Percentiles rank a stretch among this genome's conserved stretches.
phyloP scores from a whole-genome alignment of 1,140 invertebrate genomes.

The Calycopis cecrops region DNA sequence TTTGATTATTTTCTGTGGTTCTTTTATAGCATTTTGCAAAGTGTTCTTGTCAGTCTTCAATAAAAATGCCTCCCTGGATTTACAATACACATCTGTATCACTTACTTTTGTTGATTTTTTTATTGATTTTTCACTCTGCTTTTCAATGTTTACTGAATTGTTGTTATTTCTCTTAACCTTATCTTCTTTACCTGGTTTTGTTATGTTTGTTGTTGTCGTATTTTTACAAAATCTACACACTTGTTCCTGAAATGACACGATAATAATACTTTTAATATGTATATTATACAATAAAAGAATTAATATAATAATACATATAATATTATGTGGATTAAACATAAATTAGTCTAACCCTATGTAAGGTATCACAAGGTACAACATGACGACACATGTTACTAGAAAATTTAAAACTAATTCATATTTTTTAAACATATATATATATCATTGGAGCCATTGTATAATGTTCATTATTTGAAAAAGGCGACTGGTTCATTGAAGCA shows the following conservation, averaged over 20 bases:
- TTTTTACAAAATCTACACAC: constrained; percentile 53
- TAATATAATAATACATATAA: too few relatives aligned
- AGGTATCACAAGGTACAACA: too few relatives aligned
- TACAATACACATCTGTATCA: constrained; percentile 45
- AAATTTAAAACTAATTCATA: too few relatives aligned
- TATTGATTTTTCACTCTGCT: constrained; percentile 22
- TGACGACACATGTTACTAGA: too few relatives aligned
- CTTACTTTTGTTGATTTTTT: constrained; percentile 21
- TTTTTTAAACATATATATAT: too few relatives aligned
- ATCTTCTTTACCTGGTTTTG: constrained; percentile 32
- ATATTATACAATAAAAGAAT: too few relatives aligned
- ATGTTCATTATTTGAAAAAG: too few relatives aligned
- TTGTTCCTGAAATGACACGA: constrained; percentile 40
- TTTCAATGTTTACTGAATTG: constrained; percentile 10
- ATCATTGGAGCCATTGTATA: too few relatives aligned
- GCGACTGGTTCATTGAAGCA: too few relatives aligned
- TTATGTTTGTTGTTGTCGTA: constrained; percentile 25
- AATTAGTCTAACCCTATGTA: too few relatives aligned
- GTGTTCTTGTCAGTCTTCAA: constrained; percentile 50
- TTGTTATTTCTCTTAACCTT: constrained; percentile 12
- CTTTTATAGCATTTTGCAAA: constrained; percentile 31
- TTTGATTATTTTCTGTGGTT: constrained; percentile 46
- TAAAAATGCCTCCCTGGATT: constrained; percentile 49
- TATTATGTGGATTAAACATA: too few relatives aligned
- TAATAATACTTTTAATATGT: constrained; percentile 1